Percentiles rank a stretch among this genome's conserved stretches.
Evolutionary conservation across 2,113 vertebrate genomes (phyloP).

Genomic region (Formicarius rufipectus): DNA sequence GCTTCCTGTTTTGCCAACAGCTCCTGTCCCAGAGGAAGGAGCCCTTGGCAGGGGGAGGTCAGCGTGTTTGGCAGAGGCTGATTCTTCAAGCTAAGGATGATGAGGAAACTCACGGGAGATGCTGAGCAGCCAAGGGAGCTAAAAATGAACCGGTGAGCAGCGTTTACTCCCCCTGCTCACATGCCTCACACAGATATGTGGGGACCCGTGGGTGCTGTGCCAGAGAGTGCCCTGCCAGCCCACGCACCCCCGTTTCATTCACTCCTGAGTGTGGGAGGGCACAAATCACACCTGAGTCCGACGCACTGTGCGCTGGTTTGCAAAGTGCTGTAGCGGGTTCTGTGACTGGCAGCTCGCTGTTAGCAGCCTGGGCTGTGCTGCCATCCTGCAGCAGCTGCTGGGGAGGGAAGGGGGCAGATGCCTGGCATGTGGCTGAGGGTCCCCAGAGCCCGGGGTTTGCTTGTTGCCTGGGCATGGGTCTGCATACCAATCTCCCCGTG

Average conservation of each 20-base stretch:
- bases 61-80: accelerated
- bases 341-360: not conserved
- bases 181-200: not conserved
- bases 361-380: not conserved
- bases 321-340: not conserved
- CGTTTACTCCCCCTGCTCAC: not conserved
- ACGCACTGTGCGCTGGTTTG: accelerated
- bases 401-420: conserved; percentile 6
- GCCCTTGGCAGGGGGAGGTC: not conserved
- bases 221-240: not conserved
- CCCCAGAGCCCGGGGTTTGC: conserved; percentile 3
- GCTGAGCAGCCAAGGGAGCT: not conserved
- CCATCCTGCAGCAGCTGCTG: not conserved
- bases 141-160: not conserved
- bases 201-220: not conserved
- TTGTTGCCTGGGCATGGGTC: not conserved
- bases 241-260: accelerated
- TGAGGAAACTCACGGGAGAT: not conserved
- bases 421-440: conserved; percentile 1
- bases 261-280: not conserved
- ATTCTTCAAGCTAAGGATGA: not conserved
- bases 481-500: not conserved
- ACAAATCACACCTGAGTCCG: not conserved
- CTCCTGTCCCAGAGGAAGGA: not conserved
- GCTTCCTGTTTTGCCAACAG: not conserved